Percentiles rank a stretch among this genome's conserved stretches.
Evolutionary conservation across 2,113 vertebrate species (phyloP).

Genomic region (Xenopus laevis): DNA sequence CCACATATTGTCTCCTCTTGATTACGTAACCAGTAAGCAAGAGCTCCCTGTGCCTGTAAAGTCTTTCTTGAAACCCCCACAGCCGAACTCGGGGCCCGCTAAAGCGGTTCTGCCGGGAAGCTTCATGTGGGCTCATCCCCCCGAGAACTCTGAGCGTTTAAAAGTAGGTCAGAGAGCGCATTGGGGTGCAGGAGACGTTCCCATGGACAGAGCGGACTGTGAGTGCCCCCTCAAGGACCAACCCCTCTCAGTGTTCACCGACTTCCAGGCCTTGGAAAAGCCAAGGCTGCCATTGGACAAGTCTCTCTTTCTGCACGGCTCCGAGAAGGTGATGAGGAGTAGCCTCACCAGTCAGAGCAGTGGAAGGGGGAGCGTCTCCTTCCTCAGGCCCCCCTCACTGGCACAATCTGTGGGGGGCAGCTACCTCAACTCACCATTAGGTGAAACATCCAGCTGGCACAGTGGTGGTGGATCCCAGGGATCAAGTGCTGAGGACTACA

Average conservation of each 20-base stretch:
- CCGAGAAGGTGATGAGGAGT: conserved; percentile 50
- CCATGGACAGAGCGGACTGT: neutral
- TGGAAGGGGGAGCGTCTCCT: conserved; percentile 67
- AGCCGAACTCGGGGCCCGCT: conserved; percentile 21
- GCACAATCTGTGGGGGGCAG: conserved; percentile 60
- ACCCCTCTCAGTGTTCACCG: conserved; percentile 22
- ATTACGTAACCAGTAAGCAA: conserved; percentile 47
- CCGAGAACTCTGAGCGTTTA: neutral
- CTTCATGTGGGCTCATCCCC: neutral
- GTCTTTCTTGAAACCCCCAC: conserved; percentile 46
- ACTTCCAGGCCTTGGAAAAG: conserved; percentile 33
- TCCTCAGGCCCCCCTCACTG: conserved; percentile 64
- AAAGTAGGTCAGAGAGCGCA: conserved; percentile 34
- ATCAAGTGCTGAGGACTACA: conserved; percentile 47
- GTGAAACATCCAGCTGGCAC: conserved; percentile 62
- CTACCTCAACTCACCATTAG: conserved; percentile 53
- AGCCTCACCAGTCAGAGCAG: conserved; percentile 75
- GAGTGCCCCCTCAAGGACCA: conserved; percentile 12
- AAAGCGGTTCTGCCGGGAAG: conserved; percentile 49
- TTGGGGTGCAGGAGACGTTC: conserved; percentile 15
- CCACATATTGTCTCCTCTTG: neutral
- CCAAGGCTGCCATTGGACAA: rapidly evolving
- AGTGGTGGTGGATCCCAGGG: conserved; percentile 44
- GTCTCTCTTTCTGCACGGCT: neutral
- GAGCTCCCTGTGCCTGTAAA: neutral